Base-by-base conservation (phyloP, 1,140 invertebrate species). In the Apocrypta bakeri region DNA sequence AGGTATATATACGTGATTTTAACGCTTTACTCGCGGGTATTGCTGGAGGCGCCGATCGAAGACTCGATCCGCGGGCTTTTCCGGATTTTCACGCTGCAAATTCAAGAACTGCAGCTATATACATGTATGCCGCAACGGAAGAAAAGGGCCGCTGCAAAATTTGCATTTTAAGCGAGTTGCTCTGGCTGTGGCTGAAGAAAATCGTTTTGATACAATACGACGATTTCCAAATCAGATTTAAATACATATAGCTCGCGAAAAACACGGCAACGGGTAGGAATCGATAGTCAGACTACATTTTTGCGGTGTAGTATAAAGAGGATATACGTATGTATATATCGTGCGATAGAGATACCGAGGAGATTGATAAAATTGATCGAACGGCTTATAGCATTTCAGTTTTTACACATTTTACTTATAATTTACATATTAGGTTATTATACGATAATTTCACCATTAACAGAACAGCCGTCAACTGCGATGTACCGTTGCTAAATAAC, bases 81-180 rank as follows among this genome's bases (percentile, higher is more conserved):
- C 42, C 29, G 33, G 40, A 71, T 72, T 66, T 27, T 29, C 63
- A 1, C 63, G 17, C n/a, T 48, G 8, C 29, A 33, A 80, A 73
- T 73, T 72, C 69, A 27, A 79, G 37, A 42, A n/a, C 31, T 27
- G n/a, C 33, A 2, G 33, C 3, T 37, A 37, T 37, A 9, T 56
- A n/a, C n/a, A n/a, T 56, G 27, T 37, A 9, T 25, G 24, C 25
- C 21, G 1, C 48, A 0, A 24, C n/a, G 64, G 68, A 33, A 77
- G 66, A 78, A 78, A 63, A 78, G 21, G 31, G 27, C 31, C 12
- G 66, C 24, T 14, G 37, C 24, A 17, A 68, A 76, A 81, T 81
- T 81, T 75, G 63, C 73, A 81, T 81, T 81, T 81, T 76, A 81
- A 81, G 63, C 40, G 73, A 69, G 61, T 66, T 42, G 80, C 21